These are phyloP conservation scores for Scaptomyza reducta DNA, from an alignment of 2,888 invertebrate genomes.

Conservation along the genomic window DNA sequence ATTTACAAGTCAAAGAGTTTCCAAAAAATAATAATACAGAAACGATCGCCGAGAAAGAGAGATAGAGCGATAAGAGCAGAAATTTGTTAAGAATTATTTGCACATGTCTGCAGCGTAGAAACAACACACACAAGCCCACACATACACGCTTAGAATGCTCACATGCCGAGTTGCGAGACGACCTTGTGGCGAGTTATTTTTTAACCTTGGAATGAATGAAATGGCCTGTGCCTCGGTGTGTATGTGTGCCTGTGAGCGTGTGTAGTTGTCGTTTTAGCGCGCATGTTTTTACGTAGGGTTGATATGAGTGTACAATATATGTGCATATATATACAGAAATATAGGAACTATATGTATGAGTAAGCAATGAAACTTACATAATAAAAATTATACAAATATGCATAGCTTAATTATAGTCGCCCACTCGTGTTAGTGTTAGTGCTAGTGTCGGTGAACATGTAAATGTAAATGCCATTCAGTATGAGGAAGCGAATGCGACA, in stretches of 20 bases:
- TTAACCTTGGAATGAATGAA: slow-evolving; percentile 83
- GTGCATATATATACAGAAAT: slow-evolving; percentile 15
- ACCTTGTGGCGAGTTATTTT: slow-evolving; percentile 84
- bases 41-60: slow-evolving; percentile 9
- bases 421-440: slow-evolving; percentile 2
- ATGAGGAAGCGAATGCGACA: slow-evolving; percentile 55
- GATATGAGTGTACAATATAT: slow-evolving; percentile 42
- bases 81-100: slow-evolving; percentile 49
- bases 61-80: background rate
- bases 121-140: slow-evolving; percentile 30
- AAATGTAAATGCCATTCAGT: slow-evolving; percentile 16
- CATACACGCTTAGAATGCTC: slow-evolving; percentile 39
- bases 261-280: slow-evolving; percentile 26
- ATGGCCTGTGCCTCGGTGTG: slow-evolving; percentile 24
- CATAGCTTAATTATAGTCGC: slow-evolving; percentile 36
- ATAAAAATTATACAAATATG: slow-evolving; percentile 59
- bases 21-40: slow-evolving; percentile 8
- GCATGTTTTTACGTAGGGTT: slow-evolving; percentile 29
- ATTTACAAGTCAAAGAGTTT: slow-evolving; percentile 22
- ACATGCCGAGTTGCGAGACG: slow-evolving; percentile 67
- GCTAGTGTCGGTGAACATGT: slow-evolving; percentile 22
- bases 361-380: slow-evolving; percentile 59
- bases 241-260: slow-evolving; percentile 14
- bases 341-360: slow-evolving; percentile 43
- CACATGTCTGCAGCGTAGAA: slow-evolving; percentile 63